phyloP scores from a whole-genome alignment of 92 coral and sea anemone species.

The Ricordea florida region DNA sequence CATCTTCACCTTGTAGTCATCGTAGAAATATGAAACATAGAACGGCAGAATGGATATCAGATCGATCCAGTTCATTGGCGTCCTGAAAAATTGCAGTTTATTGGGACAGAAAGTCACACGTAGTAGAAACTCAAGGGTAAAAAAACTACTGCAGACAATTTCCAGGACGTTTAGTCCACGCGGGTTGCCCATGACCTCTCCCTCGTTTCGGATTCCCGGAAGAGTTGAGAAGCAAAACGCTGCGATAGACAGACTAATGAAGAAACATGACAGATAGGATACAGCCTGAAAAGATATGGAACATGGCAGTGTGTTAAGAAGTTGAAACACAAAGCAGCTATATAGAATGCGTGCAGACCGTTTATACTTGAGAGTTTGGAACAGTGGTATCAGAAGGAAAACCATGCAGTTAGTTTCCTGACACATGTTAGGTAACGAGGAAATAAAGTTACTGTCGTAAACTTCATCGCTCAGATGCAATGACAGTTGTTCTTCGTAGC shows the following conservation, averaged over 20 bases:
- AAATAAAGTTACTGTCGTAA: too few species aligned
- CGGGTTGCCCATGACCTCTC: constrained; percentile 43
- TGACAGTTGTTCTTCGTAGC: too few species aligned
- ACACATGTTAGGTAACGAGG: too few species aligned
- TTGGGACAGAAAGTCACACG: constrained; percentile 80
- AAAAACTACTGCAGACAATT: constrained; percentile 85
- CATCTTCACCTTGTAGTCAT: constrained; percentile 50
- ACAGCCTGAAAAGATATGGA: constrained; percentile 75
- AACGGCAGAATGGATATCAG: constrained; percentile 88
- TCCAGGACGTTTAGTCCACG: constrained; percentile 61
- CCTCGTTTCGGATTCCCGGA: constrained; percentile 65
- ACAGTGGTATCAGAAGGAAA: too few species aligned
- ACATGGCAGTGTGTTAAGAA: neutral
- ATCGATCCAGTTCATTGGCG: constrained; percentile 97
- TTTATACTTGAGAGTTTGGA: too few species aligned
- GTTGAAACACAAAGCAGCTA: neutral
- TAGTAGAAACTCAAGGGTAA: constrained; percentile 79
- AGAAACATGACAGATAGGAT: constrained; percentile 89
- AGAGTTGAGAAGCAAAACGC: constrained; percentile 89
- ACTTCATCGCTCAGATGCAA: too few species aligned
- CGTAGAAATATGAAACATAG: constrained; percentile 50
- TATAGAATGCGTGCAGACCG: neutral
- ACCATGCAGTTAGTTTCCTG: too few species aligned
- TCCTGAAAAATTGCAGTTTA: constrained; percentile 63
- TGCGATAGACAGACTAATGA: constrained; percentile 89